These are phyloP conservation scores for Parelbella ahira DNA, from an alignment of 2,888 invertebrate genomes.

Conservation along the genomic window DNA sequence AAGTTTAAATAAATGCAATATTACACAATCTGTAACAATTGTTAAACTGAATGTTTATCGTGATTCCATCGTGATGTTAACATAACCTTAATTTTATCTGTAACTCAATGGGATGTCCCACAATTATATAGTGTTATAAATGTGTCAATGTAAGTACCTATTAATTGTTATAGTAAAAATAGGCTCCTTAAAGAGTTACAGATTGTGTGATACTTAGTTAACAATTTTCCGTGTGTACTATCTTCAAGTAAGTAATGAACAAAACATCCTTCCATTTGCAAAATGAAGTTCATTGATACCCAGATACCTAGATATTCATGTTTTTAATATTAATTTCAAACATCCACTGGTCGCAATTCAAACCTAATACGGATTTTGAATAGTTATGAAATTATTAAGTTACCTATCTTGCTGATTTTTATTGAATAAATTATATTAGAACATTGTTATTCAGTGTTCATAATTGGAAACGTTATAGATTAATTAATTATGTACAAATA, in stretches of 20 bases:
- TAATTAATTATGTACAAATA: slow-evolving; percentile 19
- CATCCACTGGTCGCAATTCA: background rate
- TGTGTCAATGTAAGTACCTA: slow-evolving; percentile 16
- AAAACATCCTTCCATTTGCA: too few relatives aligned
- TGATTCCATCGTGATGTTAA: slow-evolving; percentile 9
- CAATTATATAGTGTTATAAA: slow-evolving; percentile 17
- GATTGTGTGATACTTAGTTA: slow-evolving; percentile 9
- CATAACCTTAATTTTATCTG: slow-evolving; percentile 14
- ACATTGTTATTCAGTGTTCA: slow-evolving; percentile 14
- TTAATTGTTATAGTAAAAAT: slow-evolving; percentile 18
- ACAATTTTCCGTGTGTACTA: too few relatives aligned
- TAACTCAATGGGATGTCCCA: slow-evolving; percentile 14
- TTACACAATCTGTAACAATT: slow-evolving; percentile 17
- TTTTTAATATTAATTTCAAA: too few relatives aligned
- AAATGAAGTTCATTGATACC: slow-evolving; percentile 6
- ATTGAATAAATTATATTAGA: slow-evolving; percentile 1
- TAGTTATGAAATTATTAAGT: background rate
- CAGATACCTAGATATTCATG: too few relatives aligned
- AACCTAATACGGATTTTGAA: slow-evolving; percentile 8
- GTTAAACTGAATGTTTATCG: slow-evolving; percentile 8
- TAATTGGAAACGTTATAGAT: background rate
- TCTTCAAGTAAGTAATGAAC: too few relatives aligned
- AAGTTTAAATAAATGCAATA: slow-evolving; percentile 14
- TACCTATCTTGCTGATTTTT: slow-evolving; percentile 10
- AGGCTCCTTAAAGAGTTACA: slow-evolving; percentile 13